Evolutionary conservation across 2,113 vertebrate species (phyloP).

Genomic region (Lucifuga dentata): DNA sequence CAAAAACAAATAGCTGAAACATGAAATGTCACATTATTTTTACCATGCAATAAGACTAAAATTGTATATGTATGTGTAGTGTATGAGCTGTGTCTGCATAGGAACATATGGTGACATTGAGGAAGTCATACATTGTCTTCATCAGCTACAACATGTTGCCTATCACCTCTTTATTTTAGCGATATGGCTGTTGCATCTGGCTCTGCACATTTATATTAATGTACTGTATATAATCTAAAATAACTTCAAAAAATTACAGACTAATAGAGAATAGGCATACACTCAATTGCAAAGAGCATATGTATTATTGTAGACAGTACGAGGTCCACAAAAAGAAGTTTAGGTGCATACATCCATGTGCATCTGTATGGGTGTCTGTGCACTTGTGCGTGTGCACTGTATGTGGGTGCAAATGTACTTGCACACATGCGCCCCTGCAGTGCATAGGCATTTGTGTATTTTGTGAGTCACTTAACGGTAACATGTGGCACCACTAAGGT

Average conservation of each 20-base stretch:
- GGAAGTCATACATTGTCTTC: conserved; percentile 21
- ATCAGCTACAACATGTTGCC: conserved; percentile 30
- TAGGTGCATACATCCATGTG: no score
- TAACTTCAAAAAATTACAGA: no score
- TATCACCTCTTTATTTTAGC: conserved; percentile 15
- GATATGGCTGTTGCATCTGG: conserved; percentile 12
- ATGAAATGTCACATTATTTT: neutral
- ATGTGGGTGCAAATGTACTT: conserved; percentile 5
- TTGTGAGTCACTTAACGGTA: conserved; percentile 61
- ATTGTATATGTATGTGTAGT: neutral
- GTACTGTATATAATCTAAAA: no score
- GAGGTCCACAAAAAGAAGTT: no score
- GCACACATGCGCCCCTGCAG: conserved; percentile 25
- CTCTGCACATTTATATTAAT: neutral
- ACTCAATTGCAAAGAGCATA: no score
- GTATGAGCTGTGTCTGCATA: conserved; percentile 4
- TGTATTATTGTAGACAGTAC: no score
- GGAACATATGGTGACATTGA: conserved; percentile 22
- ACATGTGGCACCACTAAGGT: conserved; percentile 38
- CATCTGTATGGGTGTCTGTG: neutral
- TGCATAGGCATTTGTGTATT: conserved; percentile 41
- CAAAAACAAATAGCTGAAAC: neutral
- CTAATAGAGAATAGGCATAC: no score
- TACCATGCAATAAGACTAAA: neutral
- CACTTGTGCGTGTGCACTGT: neutral